Evolutionary conservation across 2,797 vertebrate species (phyloP).

Genomic region (Falco naumanni): DNA sequence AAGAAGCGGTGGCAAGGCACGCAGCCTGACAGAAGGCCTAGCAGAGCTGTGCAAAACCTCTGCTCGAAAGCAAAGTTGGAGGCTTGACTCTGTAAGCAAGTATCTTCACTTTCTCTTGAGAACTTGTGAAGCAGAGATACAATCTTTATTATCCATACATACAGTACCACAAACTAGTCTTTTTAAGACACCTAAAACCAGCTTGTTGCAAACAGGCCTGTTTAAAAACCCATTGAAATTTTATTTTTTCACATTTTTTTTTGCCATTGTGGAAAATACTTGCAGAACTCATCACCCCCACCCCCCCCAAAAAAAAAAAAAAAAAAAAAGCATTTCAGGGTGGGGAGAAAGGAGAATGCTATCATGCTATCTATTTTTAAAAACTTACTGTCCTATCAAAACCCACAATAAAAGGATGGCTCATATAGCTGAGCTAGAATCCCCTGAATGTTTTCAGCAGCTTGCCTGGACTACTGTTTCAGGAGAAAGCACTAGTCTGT

Average conservation of each 20-base stretch:
- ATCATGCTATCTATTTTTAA: background rate
- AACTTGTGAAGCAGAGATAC: background rate
- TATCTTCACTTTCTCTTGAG: background rate
- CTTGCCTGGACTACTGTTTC: background rate
- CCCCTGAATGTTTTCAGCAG: background rate
- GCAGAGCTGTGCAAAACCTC: background rate
- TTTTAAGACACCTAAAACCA: background rate
- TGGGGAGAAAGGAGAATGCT: too few relatives aligned
- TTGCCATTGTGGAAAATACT: background rate
- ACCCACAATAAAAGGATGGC: background rate
- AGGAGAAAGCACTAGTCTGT: background rate
- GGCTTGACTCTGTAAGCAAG: background rate
- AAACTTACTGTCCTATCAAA: background rate
- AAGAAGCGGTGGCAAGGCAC: background rate
- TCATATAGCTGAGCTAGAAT: background rate
- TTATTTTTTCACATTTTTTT: background rate
- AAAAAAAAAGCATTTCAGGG: background rate
- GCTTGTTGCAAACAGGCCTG: background rate
- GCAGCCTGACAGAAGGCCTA: background rate
- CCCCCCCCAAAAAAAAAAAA: background rate
- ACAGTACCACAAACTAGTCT: background rate
- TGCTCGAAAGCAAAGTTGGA: background rate
- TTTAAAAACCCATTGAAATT: background rate
- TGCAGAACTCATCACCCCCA: background rate
- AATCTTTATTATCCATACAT: background rate